These are phyloP conservation scores for Falco novaeseelandiae DNA, from an alignment of 2,797 vertebrate genomes.

Conservation along the genomic window DNA sequence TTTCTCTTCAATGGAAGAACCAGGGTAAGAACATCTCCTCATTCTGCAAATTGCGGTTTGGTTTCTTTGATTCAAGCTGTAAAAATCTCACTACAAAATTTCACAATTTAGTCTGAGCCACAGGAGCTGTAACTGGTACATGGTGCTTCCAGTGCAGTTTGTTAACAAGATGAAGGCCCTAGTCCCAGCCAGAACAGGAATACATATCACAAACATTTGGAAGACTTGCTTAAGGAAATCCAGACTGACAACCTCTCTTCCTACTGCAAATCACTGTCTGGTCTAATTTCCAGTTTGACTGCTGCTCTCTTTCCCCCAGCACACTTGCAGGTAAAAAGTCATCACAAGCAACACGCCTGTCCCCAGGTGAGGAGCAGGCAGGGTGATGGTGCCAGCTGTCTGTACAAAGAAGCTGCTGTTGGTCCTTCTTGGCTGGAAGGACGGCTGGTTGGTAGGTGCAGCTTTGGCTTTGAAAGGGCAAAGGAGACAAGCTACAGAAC, in stretches of 20 bases:
- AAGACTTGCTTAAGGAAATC: background rate
- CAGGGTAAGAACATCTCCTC: background rate
- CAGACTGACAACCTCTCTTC: background rate
- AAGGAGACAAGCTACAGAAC: background rate
- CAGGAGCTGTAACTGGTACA: background rate
- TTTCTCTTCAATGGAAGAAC: background rate
- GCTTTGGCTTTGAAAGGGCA: background rate
- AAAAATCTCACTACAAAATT: background rate
- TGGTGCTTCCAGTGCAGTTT: background rate
- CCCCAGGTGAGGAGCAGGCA: background rate
- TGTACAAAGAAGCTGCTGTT: background rate
- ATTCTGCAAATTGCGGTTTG: background rate
- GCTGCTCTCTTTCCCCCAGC: background rate
- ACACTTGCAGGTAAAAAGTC: background rate
- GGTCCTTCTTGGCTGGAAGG: background rate
- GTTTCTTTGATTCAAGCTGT: background rate
- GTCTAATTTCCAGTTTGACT: background rate
- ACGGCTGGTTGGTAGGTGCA: background rate
- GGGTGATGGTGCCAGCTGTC: background rate
- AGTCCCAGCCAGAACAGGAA: background rate
- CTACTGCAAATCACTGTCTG: background rate
- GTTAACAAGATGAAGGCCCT: background rate
- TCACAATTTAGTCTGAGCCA: background rate
- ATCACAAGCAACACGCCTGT: background rate
- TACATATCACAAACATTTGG: background rate